Conservation (phyloP, 2,888 invertebrate genomes). For the Mechanitis messenoides region DNA sequence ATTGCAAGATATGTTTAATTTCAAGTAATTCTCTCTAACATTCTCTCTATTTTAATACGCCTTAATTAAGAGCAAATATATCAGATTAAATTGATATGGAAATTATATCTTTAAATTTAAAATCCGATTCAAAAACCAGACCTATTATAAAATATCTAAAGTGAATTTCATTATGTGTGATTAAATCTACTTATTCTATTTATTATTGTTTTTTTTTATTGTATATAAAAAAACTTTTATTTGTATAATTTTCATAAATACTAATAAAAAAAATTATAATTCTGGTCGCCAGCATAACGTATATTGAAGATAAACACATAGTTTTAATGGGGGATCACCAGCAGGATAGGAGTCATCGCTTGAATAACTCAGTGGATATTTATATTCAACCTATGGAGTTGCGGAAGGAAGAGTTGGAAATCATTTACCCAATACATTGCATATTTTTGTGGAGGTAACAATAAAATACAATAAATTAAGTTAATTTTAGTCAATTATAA, state of each 20-base stretch:
- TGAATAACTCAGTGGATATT: slow-evolving; percentile 40
- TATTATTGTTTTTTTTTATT: too few relatives aligned
- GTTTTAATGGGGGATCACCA: slow-evolving; percentile 16
- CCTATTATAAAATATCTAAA: too few relatives aligned
- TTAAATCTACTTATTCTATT: neutral
- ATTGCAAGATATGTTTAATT: slow-evolving; percentile 48
- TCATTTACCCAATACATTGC: slow-evolving; percentile 42
- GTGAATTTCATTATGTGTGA: too few relatives aligned
- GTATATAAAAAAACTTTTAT: too few relatives aligned
- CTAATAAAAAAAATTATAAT: too few relatives aligned
- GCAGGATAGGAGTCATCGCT: slow-evolving; percentile 2
- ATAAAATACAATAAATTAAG: too few relatives aligned
- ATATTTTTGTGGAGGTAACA: slow-evolving; percentile 51
- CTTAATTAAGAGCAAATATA: neutral
- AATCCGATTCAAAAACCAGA: neutral
- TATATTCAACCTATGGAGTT: slow-evolving; percentile 45
- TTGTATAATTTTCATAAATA: too few relatives aligned
- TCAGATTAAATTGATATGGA: too few relatives aligned
- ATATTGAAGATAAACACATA: slow-evolving; percentile 28
- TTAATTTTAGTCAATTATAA: too few relatives aligned
- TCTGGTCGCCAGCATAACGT: slow-evolving; percentile 34
- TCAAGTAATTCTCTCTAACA: slow-evolving; percentile 48
- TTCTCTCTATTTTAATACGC: too few relatives aligned
- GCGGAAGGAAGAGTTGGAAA: slow-evolving; percentile 33
- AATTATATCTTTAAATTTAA: too few relatives aligned